A percentile compares a stretch with the other conserved stretches of the same genome.
Evolutionary conservation across 2,797 vertebrate genomes (phyloP).

Genomic region (Pangasius macronema): DNA sequence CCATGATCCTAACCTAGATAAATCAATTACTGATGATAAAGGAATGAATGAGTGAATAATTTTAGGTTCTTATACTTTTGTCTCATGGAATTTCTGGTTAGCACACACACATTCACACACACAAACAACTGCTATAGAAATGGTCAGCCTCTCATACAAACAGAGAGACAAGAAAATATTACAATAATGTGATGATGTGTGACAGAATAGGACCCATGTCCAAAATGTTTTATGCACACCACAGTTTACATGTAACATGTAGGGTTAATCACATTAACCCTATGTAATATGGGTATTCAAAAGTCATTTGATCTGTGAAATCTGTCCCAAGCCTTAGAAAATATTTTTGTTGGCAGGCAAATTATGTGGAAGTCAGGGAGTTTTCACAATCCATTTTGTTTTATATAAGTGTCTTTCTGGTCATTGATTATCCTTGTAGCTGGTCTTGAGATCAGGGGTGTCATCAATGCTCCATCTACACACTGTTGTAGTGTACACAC

Average conservation of each 20-base stretch:
- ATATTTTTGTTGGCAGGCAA: not conserved
- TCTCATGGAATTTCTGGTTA: too few species aligned
- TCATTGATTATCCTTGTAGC: not conserved
- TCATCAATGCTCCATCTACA: not conserved
- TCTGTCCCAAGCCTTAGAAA: not conserved
- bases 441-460: not conserved
- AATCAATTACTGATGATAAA: not conserved
- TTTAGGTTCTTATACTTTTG: too few species aligned
- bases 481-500: not conserved
- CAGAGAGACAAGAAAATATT: too few species aligned
- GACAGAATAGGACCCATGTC: not conserved
- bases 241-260: too few species aligned
- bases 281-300: not conserved
- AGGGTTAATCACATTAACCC: not conserved
- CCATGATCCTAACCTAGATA: not conserved
- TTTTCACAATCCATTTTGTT: not conserved
- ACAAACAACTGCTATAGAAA: too few species aligned
- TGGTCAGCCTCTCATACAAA: too few species aligned
- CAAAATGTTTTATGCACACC: too few species aligned
- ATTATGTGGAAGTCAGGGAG: not conserved
- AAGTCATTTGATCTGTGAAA: not conserved
- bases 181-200: too few species aligned
- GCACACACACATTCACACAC: too few species aligned
- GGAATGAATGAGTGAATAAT: too few species aligned
- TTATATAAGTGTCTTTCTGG: not conserved